Evolutionary conservation across 2,113 vertebrate species (phyloP), one percentile per base, ranked within the genome.

Genomic region (Lucifuga dentata): DNA sequence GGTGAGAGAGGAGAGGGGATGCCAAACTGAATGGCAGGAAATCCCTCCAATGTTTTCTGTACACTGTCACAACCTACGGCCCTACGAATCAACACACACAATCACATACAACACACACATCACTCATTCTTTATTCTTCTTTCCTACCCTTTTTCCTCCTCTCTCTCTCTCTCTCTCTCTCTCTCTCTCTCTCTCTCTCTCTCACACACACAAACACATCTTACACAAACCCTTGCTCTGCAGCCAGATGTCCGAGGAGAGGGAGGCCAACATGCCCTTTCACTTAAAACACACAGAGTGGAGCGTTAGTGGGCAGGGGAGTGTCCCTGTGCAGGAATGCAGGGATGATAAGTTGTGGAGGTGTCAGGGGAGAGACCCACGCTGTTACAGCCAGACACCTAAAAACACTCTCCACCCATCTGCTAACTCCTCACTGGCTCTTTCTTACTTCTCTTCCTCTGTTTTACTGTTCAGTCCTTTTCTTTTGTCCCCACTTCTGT

Each of bases 11-110:
- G 64, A 68, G 73, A 66, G 69, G 81, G 77, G 81, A 78, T 66
- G 71, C 78, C 48, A 67, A 44, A 85, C 78, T 92, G 80, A 93
- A 93, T 92, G 78, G 88, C 89, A 93, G 92, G 91, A 93, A 91
- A 93, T 93, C 91, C 91, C 89, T 81, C 65, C 90, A 82, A 90
- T 90, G 89, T 90, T 92, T 91, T 90, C 85, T 90, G 78, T 86
- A 41, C 82, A 86, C 76, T 51, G 82, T 78, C 81, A 67, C 84
- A 85, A 80, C 72, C 75, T 70, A 38, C 53, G 49, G 57, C 50
- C 62, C 36, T 43, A 76, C 73, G 3, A 3, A 7, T 7, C 45
- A 72, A 86, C 77, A 80, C 53, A 73, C 73, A 78, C 80, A 55
- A 52, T 64, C 56, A 65, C 53, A 9, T 21, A 43, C 50, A 45